A percentile compares a stretch with the other conserved stretches of the same genome.
Evolutionary conservation across 2,888 invertebrate genomes (phyloP).

Genomic region (Dynastes hyllus): DNA sequence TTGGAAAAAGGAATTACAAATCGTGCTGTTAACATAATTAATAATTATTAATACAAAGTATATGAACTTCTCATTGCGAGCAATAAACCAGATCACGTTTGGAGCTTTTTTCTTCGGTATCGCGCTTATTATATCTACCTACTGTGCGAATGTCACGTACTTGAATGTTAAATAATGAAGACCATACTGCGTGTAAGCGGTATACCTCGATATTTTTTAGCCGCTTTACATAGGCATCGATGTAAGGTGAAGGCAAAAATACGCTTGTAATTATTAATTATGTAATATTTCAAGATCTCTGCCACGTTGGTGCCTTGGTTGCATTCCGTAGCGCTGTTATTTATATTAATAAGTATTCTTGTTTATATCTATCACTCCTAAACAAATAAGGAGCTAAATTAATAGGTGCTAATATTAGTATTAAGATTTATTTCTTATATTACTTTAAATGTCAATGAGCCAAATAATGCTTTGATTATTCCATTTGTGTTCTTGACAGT

Average conservation of each 20-base stretch:
- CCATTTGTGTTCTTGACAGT: too few relatives aligned
- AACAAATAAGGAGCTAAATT: not conserved
- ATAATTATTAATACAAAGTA: slow-evolving; percentile 17
- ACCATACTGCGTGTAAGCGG: not conserved
- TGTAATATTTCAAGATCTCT: slow-evolving; percentile 38
- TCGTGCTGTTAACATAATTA: slow-evolving; percentile 14
- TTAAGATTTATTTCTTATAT: not conserved
- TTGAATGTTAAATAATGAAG: slow-evolving; percentile 26
- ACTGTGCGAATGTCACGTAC: slow-evolving; percentile 31
- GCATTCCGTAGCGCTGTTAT: not conserved
- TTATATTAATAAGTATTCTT: slow-evolving; percentile 26
- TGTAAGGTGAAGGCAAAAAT: slow-evolving; percentile 32
- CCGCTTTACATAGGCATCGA: not conserved
- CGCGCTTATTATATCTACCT: slow-evolving; percentile 7
- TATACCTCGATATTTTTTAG: slow-evolving; percentile 28
- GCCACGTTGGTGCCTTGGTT: not conserved
- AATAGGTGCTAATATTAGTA: not conserved
- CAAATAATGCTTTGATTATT: too few relatives aligned
- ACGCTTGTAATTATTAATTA: slow-evolving; percentile 38
- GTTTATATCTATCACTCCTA: not conserved
- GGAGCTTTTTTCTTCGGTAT: slow-evolving; percentile 14
- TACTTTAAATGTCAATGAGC: not conserved
- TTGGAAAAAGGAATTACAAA: not conserved
- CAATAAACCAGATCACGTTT: slow-evolving; percentile 10
- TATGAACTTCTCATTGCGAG: not conserved